Conservation (phyloP, 30 jellyfish, hydroid and myxozoan genomes). For the Mastigias papua region DNA sequence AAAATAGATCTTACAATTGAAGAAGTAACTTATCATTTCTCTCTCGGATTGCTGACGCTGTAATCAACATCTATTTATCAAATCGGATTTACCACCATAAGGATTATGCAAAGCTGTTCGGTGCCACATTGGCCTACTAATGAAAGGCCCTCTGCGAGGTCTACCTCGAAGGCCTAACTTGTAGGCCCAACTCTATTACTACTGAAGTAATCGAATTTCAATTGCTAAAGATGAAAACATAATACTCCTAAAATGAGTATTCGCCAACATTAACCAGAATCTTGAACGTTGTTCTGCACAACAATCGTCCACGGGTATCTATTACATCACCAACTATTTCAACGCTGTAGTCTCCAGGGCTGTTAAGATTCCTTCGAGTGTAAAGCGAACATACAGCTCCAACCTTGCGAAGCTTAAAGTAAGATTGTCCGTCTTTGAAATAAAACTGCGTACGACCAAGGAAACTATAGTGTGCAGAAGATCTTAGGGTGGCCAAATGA, state of each 20-base stretch:
- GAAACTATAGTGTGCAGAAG: constrained; percentile 29
- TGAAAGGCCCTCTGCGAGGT: not conserved
- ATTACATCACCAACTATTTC: constrained; percentile 75
- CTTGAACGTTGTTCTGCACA: constrained; percentile 86
- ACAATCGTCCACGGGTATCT: constrained; percentile 55
- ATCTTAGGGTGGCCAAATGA: constrained; percentile 36
- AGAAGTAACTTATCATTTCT: not conserved
- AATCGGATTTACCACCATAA: not conserved
- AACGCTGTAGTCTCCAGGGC: constrained; percentile 77
- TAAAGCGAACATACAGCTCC: constrained; percentile 54
- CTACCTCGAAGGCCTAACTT: no score
- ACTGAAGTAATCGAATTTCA: not conserved
- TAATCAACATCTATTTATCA: no score
- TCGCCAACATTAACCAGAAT: constrained; percentile 74
- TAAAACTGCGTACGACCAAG: constrained; percentile 70
- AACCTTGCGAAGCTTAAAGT: constrained; percentile 58
- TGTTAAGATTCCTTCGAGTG: constrained; percentile 42
- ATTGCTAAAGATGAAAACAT: not conserved
- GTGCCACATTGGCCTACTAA: not conserved
- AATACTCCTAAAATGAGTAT: constrained; percentile 58
- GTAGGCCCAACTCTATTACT: not conserved
- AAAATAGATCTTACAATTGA: no score
- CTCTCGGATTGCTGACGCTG: not conserved
- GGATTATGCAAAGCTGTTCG: not conserved
- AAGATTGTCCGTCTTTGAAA: constrained; percentile 69